Percentiles rank a stretch among this genome's conserved stretches.
Conservation (phyloP, 2,113 vertebrate genomes). For the Phainopepla nitens region DNA sequence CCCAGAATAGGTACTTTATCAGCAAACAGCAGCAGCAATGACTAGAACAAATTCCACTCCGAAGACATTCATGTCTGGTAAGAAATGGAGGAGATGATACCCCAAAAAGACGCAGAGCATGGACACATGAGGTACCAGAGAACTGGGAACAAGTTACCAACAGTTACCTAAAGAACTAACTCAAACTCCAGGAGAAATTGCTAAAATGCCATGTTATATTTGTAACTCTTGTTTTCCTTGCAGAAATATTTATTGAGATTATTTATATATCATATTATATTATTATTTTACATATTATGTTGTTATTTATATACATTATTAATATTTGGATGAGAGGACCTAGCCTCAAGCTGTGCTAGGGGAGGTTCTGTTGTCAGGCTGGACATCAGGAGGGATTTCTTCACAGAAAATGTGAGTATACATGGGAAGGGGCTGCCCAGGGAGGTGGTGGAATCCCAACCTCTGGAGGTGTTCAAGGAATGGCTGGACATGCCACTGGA, state of each 20-base stretch:
- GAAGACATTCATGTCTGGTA: not conserved
- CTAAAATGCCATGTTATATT: not conserved
- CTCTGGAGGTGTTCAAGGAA: too few relatives aligned
- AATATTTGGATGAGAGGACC: not conserved
- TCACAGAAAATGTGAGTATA: not conserved
- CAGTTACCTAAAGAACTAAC: not conserved
- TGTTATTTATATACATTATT: not conserved
- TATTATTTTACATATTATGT: not conserved
- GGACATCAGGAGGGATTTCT: not conserved
- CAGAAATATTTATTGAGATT: not conserved
- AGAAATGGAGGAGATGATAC: not conserved
- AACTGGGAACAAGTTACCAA: not conserved
- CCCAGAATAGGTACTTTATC: not conserved
- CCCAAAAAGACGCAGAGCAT: not conserved
- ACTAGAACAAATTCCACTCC: not conserved
- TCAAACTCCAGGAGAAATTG: not conserved
- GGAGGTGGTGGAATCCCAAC: too few relatives aligned
- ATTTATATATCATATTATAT: not conserved
- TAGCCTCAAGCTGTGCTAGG: too few relatives aligned
- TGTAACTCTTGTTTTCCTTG: not conserved
- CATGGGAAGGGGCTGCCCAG: not conserved
- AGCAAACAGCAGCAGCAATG: not conserved
- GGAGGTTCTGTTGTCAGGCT: not conserved
- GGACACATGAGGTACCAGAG: accelerated
- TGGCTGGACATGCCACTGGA: not conserved